Percentiles rank a stretch among this genome's conserved stretches.
Conservation (phyloP, 2,888 invertebrate species). For the Coelogynopora nodosa region DNA sequence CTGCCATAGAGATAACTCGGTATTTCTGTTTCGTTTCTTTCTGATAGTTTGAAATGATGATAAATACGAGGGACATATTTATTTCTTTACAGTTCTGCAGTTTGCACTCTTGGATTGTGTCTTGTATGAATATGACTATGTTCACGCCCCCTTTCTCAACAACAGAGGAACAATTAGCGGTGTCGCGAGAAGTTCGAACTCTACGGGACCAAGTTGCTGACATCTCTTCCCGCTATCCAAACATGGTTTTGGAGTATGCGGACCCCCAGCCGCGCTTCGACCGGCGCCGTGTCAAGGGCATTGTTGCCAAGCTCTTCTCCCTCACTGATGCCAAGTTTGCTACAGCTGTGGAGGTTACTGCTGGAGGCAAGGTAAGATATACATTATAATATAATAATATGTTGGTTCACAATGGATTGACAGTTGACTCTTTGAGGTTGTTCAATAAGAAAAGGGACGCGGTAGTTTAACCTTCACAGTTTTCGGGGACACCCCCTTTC, state of each 20-base stretch:
- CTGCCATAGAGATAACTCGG: background rate
- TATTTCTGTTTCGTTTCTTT: background rate
- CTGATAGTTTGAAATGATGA: background rate
- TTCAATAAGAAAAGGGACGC: too few species aligned
- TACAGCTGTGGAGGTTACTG: conserved; percentile 78
- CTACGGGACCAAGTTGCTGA: background rate
- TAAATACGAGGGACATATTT: background rate
- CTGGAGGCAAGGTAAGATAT: conserved; percentile 75
- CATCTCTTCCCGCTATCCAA: conserved; percentile 49
- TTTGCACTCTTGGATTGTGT: background rate
- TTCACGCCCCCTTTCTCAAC: too few species aligned
- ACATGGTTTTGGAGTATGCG: conserved; percentile 70
- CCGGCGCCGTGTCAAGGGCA: conserved; percentile 67
- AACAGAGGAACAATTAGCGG: background rate
- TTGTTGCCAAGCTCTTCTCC: conserved; percentile 74
- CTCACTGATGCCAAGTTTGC: conserved; percentile 71
- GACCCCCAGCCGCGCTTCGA: conserved; percentile 69
- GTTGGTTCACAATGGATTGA: background rate
- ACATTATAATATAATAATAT: too few species aligned
- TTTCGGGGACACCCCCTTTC: too few species aligned
- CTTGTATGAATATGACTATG: too few species aligned
- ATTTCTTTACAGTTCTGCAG: background rate
- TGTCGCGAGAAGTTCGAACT: background rate
- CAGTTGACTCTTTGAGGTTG: too few species aligned
- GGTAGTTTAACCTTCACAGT: too few species aligned